A percentile compares a stretch with the other conserved stretches of the same genome.
Evolutionary conservation across 2,797 vertebrate genomes (phyloP).

Genomic region (Myotis findleyi): DNA sequence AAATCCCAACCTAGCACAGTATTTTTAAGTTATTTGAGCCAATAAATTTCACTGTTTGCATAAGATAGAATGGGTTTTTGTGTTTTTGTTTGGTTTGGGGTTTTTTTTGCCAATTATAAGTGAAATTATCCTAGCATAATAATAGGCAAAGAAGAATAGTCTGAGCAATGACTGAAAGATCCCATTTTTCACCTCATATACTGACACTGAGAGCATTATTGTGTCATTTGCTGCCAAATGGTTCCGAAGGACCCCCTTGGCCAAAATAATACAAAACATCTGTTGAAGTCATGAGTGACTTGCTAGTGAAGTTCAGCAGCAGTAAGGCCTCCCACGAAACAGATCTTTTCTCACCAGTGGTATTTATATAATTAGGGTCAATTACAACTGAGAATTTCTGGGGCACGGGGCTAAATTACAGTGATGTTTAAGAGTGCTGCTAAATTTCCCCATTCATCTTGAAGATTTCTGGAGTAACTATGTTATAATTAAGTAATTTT

Average conservation of each 20-base stretch:
- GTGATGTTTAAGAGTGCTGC: conserved; percentile 70
- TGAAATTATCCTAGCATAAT: not conserved
- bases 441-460: conserved; percentile 59
- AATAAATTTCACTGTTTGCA: not conserved
- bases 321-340: not conserved
- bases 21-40: not conserved
- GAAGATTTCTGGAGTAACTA: conserved; percentile 65
- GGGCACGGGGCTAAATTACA: conserved; percentile 48
- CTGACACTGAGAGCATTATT: conserved; percentile 27
- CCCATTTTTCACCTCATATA: not conserved
- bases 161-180: conserved; percentile 48
- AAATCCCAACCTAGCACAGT: not conserved
- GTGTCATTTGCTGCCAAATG: conserved; percentile 67
- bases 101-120: conserved; percentile 5
- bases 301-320: conserved; percentile 47
- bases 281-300: conserved; percentile 59
- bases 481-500: conserved; percentile 36
- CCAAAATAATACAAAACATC: conserved; percentile 67
- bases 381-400: conserved; percentile 67
- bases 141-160: not conserved
- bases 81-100: not conserved
- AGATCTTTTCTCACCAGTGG: conserved; percentile 29
- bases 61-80: not conserved
- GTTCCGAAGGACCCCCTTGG: conserved; percentile 47
- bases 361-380: conserved; percentile 68